phyloP scores from a whole-genome alignment of 2,888 invertebrate genomes.

The Erebia ligea region DNA sequence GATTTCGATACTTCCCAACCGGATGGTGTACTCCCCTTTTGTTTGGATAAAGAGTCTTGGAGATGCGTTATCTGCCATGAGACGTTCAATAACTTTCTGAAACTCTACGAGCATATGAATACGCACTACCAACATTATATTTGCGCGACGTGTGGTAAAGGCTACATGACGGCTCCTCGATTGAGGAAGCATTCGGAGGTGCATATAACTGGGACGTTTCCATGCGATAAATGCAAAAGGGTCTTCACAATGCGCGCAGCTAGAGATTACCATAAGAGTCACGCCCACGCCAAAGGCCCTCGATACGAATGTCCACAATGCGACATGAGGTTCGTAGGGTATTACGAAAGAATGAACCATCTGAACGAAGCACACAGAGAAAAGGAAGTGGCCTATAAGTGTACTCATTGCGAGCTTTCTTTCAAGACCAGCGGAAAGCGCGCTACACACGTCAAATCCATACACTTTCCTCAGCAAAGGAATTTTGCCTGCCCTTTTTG shows the following conservation, averaged over 20 bases:
- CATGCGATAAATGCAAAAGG: conserved; percentile 67
- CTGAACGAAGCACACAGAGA: conserved; percentile 68
- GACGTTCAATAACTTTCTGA: conserved; percentile 70
- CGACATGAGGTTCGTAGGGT: conserved; percentile 65
- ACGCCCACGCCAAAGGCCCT: conserved; percentile 65
- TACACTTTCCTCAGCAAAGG: conserved; percentile 65
- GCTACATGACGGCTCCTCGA: conserved; percentile 71
- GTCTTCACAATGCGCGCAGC: conserved; percentile 67
- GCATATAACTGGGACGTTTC: conserved; percentile 68
- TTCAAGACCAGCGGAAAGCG: conserved; percentile 73
- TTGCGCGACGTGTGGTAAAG: conserved; percentile 73
- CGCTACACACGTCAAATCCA: conserved; percentile 61
- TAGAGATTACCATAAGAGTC: conserved; percentile 69
- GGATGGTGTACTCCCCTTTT: conserved; percentile 71
- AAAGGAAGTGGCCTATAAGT: conserved; percentile 64
- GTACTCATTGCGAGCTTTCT: conserved; percentile 63
- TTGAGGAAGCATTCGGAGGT: conserved; percentile 74
- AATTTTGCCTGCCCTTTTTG: conserved; percentile 63
- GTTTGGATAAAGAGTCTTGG: conserved; percentile 68
- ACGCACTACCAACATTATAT: conserved; percentile 74
- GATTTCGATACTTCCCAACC: conserved; percentile 61
- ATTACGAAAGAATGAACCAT: conserved; percentile 71
- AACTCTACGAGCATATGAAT: conserved; percentile 77
- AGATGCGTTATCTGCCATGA: conserved; percentile 65
- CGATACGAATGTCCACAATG: conserved; percentile 75